Evolutionary conservation across 1,140 invertebrate genomes (phyloP).

Genomic region (Myzus persicae): DNA sequence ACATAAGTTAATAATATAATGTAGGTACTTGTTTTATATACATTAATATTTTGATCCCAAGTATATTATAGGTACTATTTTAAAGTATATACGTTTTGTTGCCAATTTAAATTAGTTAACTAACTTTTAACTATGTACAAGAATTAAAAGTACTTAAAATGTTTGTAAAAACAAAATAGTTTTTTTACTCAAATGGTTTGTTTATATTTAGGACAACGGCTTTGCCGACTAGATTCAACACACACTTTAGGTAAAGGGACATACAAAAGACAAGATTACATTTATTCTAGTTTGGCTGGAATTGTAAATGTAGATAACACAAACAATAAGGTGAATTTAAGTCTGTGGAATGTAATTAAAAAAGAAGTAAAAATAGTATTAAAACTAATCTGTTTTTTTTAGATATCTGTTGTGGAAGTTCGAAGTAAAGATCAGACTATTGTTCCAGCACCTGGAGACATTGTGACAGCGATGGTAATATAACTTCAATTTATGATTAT

Average conservation of each 20-base stretch:
- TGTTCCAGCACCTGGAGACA: constrained; percentile 79
- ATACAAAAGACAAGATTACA: constrained; percentile 83
- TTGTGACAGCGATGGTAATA: constrained; percentile 78
- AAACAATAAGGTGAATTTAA: constrained; percentile 19
- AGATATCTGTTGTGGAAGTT: constrained; percentile 75
- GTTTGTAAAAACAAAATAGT: neutral
- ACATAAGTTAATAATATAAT: no score
- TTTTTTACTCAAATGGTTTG: neutral
- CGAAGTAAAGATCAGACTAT: constrained; percentile 75
- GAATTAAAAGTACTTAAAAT: neutral
- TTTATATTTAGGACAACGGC: constrained; percentile 72
- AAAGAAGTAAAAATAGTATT: neutral
- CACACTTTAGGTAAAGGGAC: constrained; percentile 79
- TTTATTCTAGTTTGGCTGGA: constrained; percentile 84
- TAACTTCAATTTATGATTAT: neutral
- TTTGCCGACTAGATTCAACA: constrained; percentile 74
- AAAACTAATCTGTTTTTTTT: constrained; percentile 63
- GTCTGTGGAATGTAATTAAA: neutral
- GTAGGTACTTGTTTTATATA: no score
- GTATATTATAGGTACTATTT: no score
- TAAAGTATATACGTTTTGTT: no score
- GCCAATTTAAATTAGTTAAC: neutral
- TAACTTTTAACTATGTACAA: neutral
- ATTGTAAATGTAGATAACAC: constrained; percentile 71
- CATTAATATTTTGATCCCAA: no score